Percentiles rank a stretch among this genome's conserved stretches.
Conservation (phyloP, 1,140 invertebrate genomes). For the Meloidogyne hapla region DNA sequence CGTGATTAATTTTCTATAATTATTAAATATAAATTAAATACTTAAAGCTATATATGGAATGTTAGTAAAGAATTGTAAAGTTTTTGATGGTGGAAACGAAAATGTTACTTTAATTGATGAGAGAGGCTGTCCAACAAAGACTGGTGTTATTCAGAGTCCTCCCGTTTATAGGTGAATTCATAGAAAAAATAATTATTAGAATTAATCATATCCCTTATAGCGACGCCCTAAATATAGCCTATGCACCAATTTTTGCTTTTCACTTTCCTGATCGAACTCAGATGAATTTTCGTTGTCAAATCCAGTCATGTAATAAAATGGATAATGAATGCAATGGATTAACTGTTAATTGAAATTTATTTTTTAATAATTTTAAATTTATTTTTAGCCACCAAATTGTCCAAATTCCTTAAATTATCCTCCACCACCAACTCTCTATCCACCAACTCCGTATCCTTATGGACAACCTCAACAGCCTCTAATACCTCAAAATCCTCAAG, state of each 20-base stretch:
- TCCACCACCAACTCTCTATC: neutral
- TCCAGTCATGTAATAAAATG: constrained; percentile 48
- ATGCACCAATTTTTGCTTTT: constrained; percentile 46
- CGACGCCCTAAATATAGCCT: constrained; percentile 45
- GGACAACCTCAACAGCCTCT: constrained; percentile 31
- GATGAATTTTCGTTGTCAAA: constrained; percentile 52
- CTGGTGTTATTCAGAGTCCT: constrained; percentile 42
- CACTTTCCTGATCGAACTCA: constrained; percentile 52
- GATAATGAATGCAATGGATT: constrained; percentile 51
- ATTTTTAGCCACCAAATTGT: neutral
- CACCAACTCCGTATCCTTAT: neutral
- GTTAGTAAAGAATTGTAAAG: constrained; percentile 53
- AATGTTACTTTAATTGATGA: constrained; percentile 43
- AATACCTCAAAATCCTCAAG: neutral
- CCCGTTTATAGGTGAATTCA: constrained; percentile 30
- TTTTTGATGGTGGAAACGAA: constrained; percentile 45
- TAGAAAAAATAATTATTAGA: neutral
- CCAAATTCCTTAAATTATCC: neutral
- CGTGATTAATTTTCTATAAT: constrained; percentile 13
- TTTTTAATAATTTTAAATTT: neutral
- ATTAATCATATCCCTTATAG: neutral
- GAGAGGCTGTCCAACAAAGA: constrained; percentile 44
- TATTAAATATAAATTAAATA: neutral
- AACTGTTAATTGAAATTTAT: constrained; percentile 30
- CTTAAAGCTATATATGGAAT: constrained; percentile 44